Conservation (phyloP, 1,140 invertebrate species). For the Steinernema khuongi region DNA sequence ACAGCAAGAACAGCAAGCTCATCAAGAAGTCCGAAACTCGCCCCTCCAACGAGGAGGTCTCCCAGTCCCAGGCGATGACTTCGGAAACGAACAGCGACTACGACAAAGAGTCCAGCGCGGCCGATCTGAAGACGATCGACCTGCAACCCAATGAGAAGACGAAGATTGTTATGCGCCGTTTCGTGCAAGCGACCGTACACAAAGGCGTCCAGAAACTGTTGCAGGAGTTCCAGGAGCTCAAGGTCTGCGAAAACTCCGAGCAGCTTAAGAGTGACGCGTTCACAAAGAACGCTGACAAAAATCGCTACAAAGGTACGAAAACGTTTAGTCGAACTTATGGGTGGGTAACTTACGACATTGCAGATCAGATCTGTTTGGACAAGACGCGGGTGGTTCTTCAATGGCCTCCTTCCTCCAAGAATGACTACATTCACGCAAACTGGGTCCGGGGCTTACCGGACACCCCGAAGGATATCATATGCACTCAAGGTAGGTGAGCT, state of each 20-base stretch:
- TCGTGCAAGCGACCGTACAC: conserved; percentile 23
- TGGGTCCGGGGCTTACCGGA: conserved; percentile 25
- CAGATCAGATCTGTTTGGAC: conserved; percentile 40
- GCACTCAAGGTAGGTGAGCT: conserved; percentile 21
- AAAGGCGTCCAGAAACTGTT: conserved; percentile 29
- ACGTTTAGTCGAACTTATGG: no score
- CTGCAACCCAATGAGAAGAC: conserved; percentile 22
- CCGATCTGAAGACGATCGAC: conserved; percentile 30
- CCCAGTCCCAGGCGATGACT: no score
- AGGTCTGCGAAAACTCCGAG: conserved; percentile 22
- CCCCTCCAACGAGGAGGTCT: no score
- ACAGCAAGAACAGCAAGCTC: no score
- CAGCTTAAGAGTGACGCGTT: conserved; percentile 29
- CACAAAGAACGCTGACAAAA: conserved; percentile 38
- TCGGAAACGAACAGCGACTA: no score
- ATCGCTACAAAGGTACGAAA: conserved; percentile 38
- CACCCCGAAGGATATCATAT: conserved; percentile 3
- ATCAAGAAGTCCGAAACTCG: no score
- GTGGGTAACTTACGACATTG: background rate
- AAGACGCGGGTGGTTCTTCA: conserved; percentile 32
- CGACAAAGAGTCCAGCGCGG: background rate
- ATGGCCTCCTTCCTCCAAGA: conserved; percentile 26
- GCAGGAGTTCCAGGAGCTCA: conserved; percentile 37
- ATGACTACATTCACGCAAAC: conserved; percentile 40
- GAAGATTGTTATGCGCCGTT: conserved; percentile 37